A percentile compares a stretch with the other conserved stretches of the same genome.
Conservation (phyloP, 2,113 vertebrate species). For the Sylvia atricapilla region DNA sequence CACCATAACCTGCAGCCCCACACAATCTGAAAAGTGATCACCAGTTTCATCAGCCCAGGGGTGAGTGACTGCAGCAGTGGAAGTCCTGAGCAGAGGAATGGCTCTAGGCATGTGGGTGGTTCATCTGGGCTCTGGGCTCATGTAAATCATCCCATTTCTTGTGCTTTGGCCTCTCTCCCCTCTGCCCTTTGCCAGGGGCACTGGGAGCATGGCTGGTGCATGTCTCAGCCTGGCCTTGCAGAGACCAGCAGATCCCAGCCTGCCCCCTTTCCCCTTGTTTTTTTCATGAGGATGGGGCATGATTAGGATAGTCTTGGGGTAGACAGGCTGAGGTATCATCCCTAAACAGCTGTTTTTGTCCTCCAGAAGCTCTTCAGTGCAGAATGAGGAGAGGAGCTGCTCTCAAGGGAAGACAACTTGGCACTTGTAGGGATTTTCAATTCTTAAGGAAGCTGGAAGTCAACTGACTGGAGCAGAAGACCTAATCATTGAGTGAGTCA, state of each 20-base stretch:
- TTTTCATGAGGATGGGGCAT: background rate
- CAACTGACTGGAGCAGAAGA: background rate
- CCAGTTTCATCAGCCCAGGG: background rate
- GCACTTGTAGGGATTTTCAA: background rate
- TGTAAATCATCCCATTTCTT: background rate
- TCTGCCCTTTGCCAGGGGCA: background rate
- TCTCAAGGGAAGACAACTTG: background rate
- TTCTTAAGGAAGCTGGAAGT: background rate
- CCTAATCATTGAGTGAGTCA: constrained; percentile 6
- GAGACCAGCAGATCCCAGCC: background rate
- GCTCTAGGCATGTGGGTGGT: background rate
- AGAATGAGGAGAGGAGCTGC: background rate
- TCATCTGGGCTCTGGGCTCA: background rate
- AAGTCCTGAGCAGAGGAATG: background rate
- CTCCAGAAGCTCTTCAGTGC: background rate
- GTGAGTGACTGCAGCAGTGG: rapidly evolving
- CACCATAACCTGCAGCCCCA: rapidly evolving
- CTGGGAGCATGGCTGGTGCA: rapidly evolving
- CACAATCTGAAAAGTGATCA: background rate
- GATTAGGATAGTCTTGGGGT: background rate
- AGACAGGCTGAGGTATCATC: background rate
- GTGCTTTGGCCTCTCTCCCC: background rate
- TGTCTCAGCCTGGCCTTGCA: background rate
- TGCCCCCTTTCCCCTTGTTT: background rate
- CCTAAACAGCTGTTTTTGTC: rapidly evolving